Conservation (phyloP, 2,888 invertebrate species). For the Parnassius orleans region DNA sequence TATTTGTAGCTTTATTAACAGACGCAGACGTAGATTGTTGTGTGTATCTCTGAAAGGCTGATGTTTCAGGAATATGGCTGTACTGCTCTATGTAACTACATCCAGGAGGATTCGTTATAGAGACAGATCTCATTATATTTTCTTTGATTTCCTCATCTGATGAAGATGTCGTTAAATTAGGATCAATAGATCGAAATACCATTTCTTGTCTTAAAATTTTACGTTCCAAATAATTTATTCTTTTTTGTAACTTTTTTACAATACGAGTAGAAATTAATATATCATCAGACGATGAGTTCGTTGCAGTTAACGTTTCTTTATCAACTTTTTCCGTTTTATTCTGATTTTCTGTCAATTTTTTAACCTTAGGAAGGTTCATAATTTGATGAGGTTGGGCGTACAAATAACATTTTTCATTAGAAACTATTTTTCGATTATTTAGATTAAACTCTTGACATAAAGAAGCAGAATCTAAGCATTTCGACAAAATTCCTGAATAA, state of each 20-base stretch:
- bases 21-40: constrained; percentile 59
- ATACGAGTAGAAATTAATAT: constrained; percentile 39
- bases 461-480: constrained; percentile 43
- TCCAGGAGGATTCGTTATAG: constrained; percentile 50
- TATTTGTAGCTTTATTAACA: constrained; percentile 62
- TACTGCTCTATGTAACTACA: constrained; percentile 73
- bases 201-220: constrained; percentile 65
- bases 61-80: constrained; percentile 69
- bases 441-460: constrained; percentile 38
- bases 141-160: constrained; percentile 59
- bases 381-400: constrained; percentile 53
- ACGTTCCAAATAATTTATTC: constrained; percentile 60
- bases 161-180: constrained; percentile 55
- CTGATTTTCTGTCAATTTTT: constrained; percentile 42
- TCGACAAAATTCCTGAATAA: constrained; percentile 35
- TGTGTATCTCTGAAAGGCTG: constrained; percentile 68
- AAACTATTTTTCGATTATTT: constrained; percentile 44
- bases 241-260: constrained; percentile 51
- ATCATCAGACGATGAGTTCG: constrained; percentile 52
- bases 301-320: constrained; percentile 53
- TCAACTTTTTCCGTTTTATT: constrained; percentile 51
- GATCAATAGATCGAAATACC: constrained; percentile 61
- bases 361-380: constrained; percentile 55
- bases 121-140: constrained; percentile 41
- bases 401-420: constrained; percentile 60